Evolutionary conservation across 2,888 invertebrate species (phyloP), one percentile per base, ranked within the genome.

Genomic region (Plagiodera versicolora): DNA sequence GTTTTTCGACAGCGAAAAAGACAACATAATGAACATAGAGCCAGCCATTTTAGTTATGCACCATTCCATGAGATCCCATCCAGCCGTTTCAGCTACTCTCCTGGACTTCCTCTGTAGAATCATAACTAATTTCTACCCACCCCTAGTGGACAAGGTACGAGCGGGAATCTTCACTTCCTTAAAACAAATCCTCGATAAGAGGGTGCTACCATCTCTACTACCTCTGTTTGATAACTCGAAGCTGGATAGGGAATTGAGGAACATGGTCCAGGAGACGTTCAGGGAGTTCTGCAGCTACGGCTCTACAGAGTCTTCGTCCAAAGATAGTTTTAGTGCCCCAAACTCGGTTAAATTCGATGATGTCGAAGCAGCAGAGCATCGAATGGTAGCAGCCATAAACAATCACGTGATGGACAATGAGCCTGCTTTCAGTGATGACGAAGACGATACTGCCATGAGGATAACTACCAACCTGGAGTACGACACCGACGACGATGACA

Each of bases 1-100:
- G 46, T 92, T 94, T 75, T 96, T 91, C 81, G 94, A 95, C 72
- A 87, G 92, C 17, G 92, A 92, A 70, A 91, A 90, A 77, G 95
- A 95, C 80, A 95, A 94, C 78, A 95, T 95, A 66, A 95, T 95
- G 95, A 95, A 95, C 80, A 95, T 95, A 71, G 95, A 95, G 81
- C 95, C 95, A 18, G 95, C 94, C 10, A 94, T 95, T 72, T 85
- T 95, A 68, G 94, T 95, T 19, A 95, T 95, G 94, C 91, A 92
- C 79, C 92, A 95, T 82, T 95, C 94, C 48, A 91, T 95, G 89
- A 85, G 92, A 75, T 92, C 93, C 61, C 95, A 95, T 82, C 93
- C 94, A 49, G 91, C 90, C 16, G 93, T 95, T 67, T 94, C 95
- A 64, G 94, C 93, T 60, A 94, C 94, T 16, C 83, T 95, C 65